Percentiles rank a stretch among this genome's conserved stretches.
Conservation (phyloP, 2,113 vertebrate species). For the Chaetura pelagica region DNA sequence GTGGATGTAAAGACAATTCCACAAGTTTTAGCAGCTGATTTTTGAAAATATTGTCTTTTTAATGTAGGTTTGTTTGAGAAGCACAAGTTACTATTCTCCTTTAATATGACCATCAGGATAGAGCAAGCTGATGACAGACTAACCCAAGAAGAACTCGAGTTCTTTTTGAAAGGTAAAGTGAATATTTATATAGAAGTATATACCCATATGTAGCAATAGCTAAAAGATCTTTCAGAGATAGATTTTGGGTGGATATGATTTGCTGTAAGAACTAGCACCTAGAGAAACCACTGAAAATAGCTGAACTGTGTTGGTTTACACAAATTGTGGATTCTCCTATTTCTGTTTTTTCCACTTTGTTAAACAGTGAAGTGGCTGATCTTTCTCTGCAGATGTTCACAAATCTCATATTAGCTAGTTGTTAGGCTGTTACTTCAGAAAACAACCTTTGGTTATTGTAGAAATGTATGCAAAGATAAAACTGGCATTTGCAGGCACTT, state of each 20-base stretch:
- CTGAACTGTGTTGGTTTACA: not conserved
- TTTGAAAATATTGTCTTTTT: not conserved
- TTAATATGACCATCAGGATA: slow-evolving; percentile 94
- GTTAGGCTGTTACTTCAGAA: not conserved
- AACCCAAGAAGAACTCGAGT: slow-evolving; percentile 93
- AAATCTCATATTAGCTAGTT: not conserved
- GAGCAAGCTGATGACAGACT: slow-evolving; percentile 88
- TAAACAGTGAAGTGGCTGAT: not conserved
- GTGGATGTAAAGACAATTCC: not conserved
- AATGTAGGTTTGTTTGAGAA: slow-evolving; percentile 90
- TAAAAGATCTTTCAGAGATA: not conserved
- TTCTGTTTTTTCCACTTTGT: not conserved
- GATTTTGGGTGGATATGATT: not conserved
- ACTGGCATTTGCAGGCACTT: not conserved
- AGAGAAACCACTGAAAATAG: not conserved
- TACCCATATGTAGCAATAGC: not conserved
- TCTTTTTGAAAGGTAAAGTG: slow-evolving; percentile 92
- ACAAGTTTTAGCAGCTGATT: not conserved
- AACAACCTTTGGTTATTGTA: not conserved
- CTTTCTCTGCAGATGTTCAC: not conserved
- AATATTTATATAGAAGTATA: not conserved
- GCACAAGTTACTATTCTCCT: slow-evolving; percentile 94
- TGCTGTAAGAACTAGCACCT: not conserved
- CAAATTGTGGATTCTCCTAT: not conserved
- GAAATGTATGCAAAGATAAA: not conserved